phyloP scores from a whole-genome alignment of 2,888 invertebrate species.

The Colletes collaris region DNA sequence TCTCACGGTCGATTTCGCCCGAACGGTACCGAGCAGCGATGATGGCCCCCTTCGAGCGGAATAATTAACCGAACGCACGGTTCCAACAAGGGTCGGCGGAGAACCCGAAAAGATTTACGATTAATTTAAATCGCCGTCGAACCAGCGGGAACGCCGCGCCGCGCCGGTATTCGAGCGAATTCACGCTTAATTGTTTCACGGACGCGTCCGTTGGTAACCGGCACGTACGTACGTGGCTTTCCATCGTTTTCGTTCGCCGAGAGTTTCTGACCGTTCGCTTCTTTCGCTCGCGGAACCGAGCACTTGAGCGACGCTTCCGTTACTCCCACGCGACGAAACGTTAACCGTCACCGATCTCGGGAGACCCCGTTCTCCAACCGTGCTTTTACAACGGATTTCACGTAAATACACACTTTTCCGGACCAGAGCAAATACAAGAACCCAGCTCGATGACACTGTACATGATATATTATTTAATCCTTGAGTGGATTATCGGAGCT shows the following conservation, averaged over 20 bases:
- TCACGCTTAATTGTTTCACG: slow-evolving; percentile 20
- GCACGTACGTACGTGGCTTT: no score
- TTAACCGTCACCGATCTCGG: slow-evolving; percentile 17
- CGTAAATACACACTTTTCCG: no score
- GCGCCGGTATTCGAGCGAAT: neutral
- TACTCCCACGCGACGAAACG: slow-evolving; percentile 49
- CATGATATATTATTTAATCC: no score
- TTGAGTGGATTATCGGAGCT: no score
- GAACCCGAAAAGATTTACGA: neutral
- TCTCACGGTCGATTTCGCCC: slow-evolving; percentile 56
- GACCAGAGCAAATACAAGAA: no score
- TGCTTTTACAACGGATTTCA: no score
- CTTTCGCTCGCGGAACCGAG: slow-evolving; percentile 24
- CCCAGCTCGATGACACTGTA: no score
- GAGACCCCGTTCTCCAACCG: neutral
- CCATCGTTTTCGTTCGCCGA: slow-evolving; percentile 1
- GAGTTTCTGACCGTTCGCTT: slow-evolving; percentile 10
- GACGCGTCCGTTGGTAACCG: neutral
- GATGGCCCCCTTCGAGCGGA: slow-evolving; percentile 44
- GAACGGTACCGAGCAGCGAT: slow-evolving; percentile 38
- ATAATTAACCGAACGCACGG: slow-evolving; percentile 42
- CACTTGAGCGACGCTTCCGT: slow-evolving; percentile 52
- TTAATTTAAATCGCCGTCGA: slow-evolving; percentile 8
- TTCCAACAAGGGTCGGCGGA: neutral
- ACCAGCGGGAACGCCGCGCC: neutral